Evolutionary conservation across 2,888 invertebrate genomes (phyloP), one percentile per base, ranked within the genome.

Genomic region (Lasius fuliginosus): DNA sequence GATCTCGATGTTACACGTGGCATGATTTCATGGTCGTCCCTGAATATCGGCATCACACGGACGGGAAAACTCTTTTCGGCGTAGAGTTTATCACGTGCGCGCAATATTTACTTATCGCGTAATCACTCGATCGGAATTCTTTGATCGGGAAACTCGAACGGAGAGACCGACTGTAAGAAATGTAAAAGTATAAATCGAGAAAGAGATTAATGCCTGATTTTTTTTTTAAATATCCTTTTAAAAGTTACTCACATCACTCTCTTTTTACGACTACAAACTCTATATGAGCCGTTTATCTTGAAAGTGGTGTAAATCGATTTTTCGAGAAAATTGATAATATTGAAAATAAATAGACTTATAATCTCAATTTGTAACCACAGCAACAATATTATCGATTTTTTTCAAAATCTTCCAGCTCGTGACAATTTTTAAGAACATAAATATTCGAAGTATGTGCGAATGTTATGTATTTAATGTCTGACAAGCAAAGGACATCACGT

Each of bases 1-100:
- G 88, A 85, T 87, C 87, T 90, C 85, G 85, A 82, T 82, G 69
- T 86, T 86, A 89, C 89, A 89, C 90, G 88, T 89, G 89, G 89
- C 88, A 84, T 75, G 67, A 84, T 71, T 77, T 85, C 67, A 85
- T 83, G 64, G 77, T 83, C 74, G 89, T 84, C 86, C 89, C 86
- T 86, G 89, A 86, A 86, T 79, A 67, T 62, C 68, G 62, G 64
- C 69, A 11, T 85, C 82, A 79, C 68, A 67, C 75, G 64, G 83
- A 82, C 76, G 86, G 84, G 85, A 90, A 90, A 90, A 89, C 18
- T 69, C 36, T 77, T 77, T 68, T 77, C 69, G 23, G 11, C 56
- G 40, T 53, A 56, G 65, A 68, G 23, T 69, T 77, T 77, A 79
- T 79, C 42, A 33, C n/a, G 46, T 42, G 36, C 42, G 77, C 58